phyloP scores from a whole-genome alignment of 2,888 invertebrate genomes.

The Drepanosiphum platanoidis region DNA sequence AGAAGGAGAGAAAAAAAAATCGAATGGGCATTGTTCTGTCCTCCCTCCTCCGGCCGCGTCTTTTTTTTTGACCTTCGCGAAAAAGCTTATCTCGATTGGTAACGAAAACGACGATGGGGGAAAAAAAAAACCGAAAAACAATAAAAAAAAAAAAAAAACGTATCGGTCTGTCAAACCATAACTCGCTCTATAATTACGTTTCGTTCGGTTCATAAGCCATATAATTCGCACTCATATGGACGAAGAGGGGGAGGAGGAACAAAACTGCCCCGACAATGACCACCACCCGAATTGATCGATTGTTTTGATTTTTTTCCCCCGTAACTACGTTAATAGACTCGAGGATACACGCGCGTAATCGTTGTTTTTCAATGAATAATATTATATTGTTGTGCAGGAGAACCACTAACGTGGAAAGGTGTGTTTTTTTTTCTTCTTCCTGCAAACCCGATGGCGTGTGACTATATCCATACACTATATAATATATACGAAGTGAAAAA shows the following conservation, averaged over 20 bases:
- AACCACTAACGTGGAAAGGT: not conserved
- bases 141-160: not conserved
- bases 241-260: not conserved
- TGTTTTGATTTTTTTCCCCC: not conserved
- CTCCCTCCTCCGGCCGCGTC: not conserved
- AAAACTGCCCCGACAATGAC: constrained; percentile 11
- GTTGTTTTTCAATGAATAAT: not conserved
- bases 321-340: not conserved
- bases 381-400: not conserved
- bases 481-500: not conserved
- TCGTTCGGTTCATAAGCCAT: constrained; percentile 19
- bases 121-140: not conserved
- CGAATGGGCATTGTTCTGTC: constrained; percentile 22
- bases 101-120: not conserved
- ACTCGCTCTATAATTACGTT: constrained; percentile 2
- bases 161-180: constrained; percentile 52
- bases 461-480: not conserved
- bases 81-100: constrained; percentile 40
- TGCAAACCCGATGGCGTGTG: not conserved
- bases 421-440: not conserved
- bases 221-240: constrained; percentile 4
- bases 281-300: not conserved
- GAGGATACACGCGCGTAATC: not conserved
- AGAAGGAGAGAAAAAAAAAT: constrained; percentile 8
- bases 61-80: constrained; percentile 43